These are phyloP conservation scores for Ceyx margarethae DNA, from an alignment of 2,113 vertebrate genomes.

Conservation along the genomic window DNA sequence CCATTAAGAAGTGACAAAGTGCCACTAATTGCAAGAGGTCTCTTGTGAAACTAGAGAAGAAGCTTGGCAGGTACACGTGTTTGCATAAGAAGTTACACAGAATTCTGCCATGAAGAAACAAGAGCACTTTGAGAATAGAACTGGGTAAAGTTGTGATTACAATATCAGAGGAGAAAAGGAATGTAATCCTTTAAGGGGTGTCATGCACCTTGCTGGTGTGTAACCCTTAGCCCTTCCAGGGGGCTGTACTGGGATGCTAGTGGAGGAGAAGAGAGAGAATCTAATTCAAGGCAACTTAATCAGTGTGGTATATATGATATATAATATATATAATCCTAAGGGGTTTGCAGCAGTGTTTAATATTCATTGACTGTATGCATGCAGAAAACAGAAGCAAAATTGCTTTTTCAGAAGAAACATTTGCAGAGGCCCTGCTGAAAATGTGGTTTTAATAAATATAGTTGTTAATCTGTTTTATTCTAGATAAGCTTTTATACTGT, in stretches of 20 bases:
- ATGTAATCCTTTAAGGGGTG: background rate
- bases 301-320: background rate
- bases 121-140: background rate
- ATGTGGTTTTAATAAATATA: background rate
- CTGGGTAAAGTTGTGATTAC: background rate
- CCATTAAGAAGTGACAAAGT: background rate
- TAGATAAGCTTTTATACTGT: background rate
- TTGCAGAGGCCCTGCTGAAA: background rate
- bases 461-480: slow-evolving; percentile 29
- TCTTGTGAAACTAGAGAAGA: background rate
- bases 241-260: background rate
- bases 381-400: slow-evolving; percentile 6
- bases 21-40: background rate
- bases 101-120: background rate
- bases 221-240: background rate
- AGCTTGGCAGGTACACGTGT: background rate
- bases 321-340: background rate
- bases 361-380: background rate
- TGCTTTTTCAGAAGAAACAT: background rate
- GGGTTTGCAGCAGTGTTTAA: slow-evolving; percentile 18
- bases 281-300: slow-evolving; percentile 28
- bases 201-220: background rate
- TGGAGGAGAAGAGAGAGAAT: background rate
- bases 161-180: background rate
- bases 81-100: background rate